Percentiles rank a stretch among this genome's conserved stretches.
Evolutionary conservation across 1,140 invertebrate species (phyloP).

Genomic region (Macrotrachela quadricornifera): DNA sequence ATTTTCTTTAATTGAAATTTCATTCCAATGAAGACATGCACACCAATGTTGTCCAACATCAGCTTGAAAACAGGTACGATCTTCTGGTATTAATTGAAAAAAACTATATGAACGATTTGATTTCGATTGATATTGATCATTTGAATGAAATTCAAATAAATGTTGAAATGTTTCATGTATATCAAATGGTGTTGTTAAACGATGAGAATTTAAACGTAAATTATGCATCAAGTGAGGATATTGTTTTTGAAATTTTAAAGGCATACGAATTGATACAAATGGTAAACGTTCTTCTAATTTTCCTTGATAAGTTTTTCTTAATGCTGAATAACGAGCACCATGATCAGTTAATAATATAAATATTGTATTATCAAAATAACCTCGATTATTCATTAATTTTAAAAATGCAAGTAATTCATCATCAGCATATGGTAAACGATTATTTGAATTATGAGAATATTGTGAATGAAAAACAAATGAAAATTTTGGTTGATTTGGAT

Average conservation of each 20-base stretch:
- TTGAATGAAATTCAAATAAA: conserved; percentile 15
- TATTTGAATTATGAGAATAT: conserved; percentile 62
- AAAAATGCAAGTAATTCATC: conserved; percentile 46
- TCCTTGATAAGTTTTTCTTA: conserved; percentile 57
- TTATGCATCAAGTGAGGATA: conserved; percentile 41
- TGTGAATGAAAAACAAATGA: conserved; percentile 63
- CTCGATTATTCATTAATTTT: conserved; percentile 23
- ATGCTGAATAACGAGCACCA: conserved; percentile 48
- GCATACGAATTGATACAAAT: conserved; percentile 55
- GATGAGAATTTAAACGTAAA: conserved; percentile 25
- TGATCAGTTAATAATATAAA: conserved; percentile 68
- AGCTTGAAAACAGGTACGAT: conserved; percentile 57
- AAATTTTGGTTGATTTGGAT: conserved; percentile 48
- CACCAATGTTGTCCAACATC: conserved; percentile 83
- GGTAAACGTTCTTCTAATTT: conserved; percentile 63
- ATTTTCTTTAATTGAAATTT: conserved; percentile 26
- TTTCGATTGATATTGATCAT: conserved; percentile 20
- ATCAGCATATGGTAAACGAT: conserved; percentile 50
- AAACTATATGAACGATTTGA: conserved; percentile 46
- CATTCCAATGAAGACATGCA: conserved; percentile 56
- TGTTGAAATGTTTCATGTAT: conserved; percentile 6
- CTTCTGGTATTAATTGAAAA: conserved; percentile 37
- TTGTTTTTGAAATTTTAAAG: conserved; percentile 40
- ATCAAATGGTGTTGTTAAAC: conserved; percentile 7
- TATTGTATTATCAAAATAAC: conserved; percentile 50